Evolutionary conservation across 2,888 invertebrate genomes (phyloP), one percentile per base, ranked within the genome.

Genomic region (Beris morrisii): DNA sequence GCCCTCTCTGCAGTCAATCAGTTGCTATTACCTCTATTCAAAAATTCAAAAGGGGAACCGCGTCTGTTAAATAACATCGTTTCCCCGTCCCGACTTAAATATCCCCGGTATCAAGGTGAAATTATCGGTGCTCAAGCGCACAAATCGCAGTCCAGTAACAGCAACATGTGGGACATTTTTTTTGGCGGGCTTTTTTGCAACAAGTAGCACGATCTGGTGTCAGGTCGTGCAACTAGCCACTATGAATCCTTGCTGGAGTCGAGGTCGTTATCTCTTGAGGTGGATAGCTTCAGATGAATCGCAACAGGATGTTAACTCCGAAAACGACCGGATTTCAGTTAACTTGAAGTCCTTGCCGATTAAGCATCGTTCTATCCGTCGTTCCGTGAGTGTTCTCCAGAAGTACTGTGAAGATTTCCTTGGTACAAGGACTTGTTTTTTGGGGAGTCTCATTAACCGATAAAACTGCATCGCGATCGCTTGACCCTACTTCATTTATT

Each of bases 281-380:
- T 59, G 58, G 58, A 59, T 61, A 32, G 32, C 50, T 61, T 22
- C 22, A 61, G 12, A 61, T 50, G 50, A 61, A 43, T 50, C 50
- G 52, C 61, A 61, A 50, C 61, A 50, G 61, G 52, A 38, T 61
- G 22, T 61, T 61, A 56, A 61, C 61, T 61, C 32, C 52, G 61
- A 61, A 61, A 9, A 50, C 38, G 50, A 15, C 52, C 11, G 38
- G 15, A 61, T 28, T 65, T 68, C 65, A 68, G 68, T 68, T 65
- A 54, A 65, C 61, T 65, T 68, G 59, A 58, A 65, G 50, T 50
- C 30, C 53, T 67, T 55, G 67, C 38, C 67, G 67, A 64, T 67
- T 67, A 48, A 64, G 64, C 67, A 67, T 64, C 67, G 59, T 38
- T 54, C 43, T n/a, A 52, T 50, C 50, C 38, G 38, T 32, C 52